Conservation (phyloP, 2,888 invertebrate genomes). For the Gastracanthus pulcherrimus region DNA sequence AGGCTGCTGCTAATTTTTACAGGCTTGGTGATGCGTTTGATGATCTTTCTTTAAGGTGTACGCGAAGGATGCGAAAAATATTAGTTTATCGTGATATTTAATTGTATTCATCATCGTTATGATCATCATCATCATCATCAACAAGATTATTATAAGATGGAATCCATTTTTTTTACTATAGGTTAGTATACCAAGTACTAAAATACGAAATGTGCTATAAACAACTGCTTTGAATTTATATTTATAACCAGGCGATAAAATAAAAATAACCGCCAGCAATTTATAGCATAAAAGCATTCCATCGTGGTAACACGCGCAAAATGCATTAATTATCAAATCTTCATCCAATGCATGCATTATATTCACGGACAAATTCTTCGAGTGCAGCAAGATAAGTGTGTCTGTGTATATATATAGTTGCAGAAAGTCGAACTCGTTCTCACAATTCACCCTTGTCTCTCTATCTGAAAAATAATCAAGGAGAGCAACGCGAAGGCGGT, state of each 20-base stretch:
- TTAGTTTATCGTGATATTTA: not conserved
- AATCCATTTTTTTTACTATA: not conserved
- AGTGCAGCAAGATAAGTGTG: not conserved
- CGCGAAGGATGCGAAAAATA: not conserved
- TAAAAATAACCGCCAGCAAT: too few relatives aligned
- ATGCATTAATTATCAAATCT: too few relatives aligned
- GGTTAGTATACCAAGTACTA: not conserved
- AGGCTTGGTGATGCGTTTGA: not conserved
- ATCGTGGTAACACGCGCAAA: too few relatives aligned
- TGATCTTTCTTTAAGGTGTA: not conserved
- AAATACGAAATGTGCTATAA: too few relatives aligned
- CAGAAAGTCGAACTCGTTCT: conserved; percentile 9
- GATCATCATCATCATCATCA: not conserved
- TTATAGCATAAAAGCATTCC: too few relatives aligned
- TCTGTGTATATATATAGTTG: not conserved
- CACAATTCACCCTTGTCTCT: conserved; percentile 34
- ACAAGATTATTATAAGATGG: too few relatives aligned
- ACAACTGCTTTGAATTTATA: too few relatives aligned
- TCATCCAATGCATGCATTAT: too few relatives aligned
- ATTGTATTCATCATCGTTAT: not conserved
- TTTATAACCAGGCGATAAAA: too few relatives aligned
- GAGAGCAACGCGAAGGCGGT: conserved; percentile 37
- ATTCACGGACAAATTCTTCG: conserved; percentile 5
- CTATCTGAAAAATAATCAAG: conserved; percentile 49
- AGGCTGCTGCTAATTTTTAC: not conserved